Base-by-base conservation (phyloP, 1,140 invertebrate species). In the Lutraria rhynchaena region DNA sequence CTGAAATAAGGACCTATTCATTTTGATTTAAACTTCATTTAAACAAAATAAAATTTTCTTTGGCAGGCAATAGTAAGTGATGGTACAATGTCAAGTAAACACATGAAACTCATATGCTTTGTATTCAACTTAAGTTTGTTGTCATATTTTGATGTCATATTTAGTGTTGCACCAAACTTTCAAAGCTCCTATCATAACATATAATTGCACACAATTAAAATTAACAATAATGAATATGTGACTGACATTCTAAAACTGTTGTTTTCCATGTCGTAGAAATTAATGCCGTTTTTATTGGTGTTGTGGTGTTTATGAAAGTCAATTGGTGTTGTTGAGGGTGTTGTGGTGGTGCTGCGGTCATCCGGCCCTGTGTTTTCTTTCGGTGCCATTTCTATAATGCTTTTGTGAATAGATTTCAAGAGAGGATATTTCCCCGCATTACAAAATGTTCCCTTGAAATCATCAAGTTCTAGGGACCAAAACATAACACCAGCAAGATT, bases 401-500 rank as follows among this genome's bases (percentile, higher is more conserved):
- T 37, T 11, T 94, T 91, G 37, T 93, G 93, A 0, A 92, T 91
- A 11, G 89, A 80, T 86, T 0, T 94, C 92, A 41, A 94, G 90
- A 81, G 93, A 9, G 94, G 94, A 24, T 93, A 93, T 9, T 94
- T 90, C n/a, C 94, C 94, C 44, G 91, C 88, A 46, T 86, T 84
- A 82, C 91, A 92, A 44, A 77, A 83, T 13, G 61, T 76, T 22
- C 89, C 89, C 5, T 60, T 76, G 75, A 92, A 92, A 81, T 92
- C 91, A 75, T 96, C 96, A 80, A 90, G 86, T 65, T 91, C 91
- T 4, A 91, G 69, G 13, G 89, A 87, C 92, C 97, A 99, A 1
- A 97, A 95, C 80, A 96, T 95, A 2, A 88, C 89, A n/a, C 91
- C 91, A 1, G 80, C 90, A 37, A 92, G 61, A 29, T 83, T 83